Percentiles rank a stretch among this genome's conserved stretches.
phyloP scores from a whole-genome alignment of 2,113 vertebrate genomes.

The Cnemophilus loriae region DNA sequence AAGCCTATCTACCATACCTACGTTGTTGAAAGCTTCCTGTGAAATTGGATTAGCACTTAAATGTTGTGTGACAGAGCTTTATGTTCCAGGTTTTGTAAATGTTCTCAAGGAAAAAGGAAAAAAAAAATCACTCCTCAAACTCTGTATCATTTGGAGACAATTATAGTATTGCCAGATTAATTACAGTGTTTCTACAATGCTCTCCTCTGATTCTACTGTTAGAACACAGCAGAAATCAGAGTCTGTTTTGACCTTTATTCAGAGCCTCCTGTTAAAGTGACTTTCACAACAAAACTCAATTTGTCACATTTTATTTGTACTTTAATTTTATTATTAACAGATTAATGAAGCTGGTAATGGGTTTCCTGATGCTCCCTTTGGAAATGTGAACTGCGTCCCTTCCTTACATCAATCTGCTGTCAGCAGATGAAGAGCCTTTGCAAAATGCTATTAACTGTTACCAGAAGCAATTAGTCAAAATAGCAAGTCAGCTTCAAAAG shows the following conservation, averaged over 20 bases:
- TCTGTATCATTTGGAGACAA: slow-evolving; percentile 2
- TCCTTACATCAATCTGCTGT: slow-evolving; percentile 59
- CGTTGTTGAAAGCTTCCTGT: neutral
- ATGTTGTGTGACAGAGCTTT: neutral
- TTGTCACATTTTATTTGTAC: slow-evolving; percentile 62
- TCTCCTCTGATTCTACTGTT: slow-evolving; percentile 26
- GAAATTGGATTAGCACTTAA: slow-evolving; percentile 9
- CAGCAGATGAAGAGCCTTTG: slow-evolving; percentile 51
- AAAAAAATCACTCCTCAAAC: neutral
- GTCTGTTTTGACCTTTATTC: slow-evolving; percentile 56
- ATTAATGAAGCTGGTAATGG: slow-evolving; percentile 63
- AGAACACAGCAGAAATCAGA: slow-evolving; percentile 20
- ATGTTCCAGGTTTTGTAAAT: neutral
- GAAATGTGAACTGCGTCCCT: slow-evolving; percentile 50
- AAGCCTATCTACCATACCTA: neutral
- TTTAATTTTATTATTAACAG: slow-evolving; percentile 68
- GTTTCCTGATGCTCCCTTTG: slow-evolving; percentile 48
- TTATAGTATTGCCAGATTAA: slow-evolving; percentile 32
- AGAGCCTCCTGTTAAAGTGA: slow-evolving; percentile 21
- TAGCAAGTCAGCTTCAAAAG: slow-evolving; percentile 26
- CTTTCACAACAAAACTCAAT: slow-evolving; percentile 51
- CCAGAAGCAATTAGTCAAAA: slow-evolving; percentile 59
- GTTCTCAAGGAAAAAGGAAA: neutral
- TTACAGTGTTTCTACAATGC: slow-evolving; percentile 1
- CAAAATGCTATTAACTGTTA: slow-evolving; percentile 59